A percentile compares a stretch with the other conserved stretches of the same genome.
Evolutionary conservation across 2,113 vertebrate species (phyloP).

Genomic region (Ivindomyrus marchei): DNA sequence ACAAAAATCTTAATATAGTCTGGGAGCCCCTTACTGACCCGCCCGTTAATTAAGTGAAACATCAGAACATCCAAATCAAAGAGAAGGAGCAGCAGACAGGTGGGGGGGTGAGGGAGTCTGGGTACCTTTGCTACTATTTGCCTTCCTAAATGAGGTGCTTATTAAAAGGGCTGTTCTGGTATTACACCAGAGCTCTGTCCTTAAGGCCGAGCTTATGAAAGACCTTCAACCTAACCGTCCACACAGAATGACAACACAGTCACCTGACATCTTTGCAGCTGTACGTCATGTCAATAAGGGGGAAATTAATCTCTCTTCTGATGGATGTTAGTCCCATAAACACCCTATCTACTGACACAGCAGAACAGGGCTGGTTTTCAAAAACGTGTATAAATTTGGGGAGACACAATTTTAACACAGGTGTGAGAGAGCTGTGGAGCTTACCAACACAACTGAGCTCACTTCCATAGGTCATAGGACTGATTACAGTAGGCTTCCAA

Average conservation of each 20-base stretch:
- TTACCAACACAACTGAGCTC: background rate
- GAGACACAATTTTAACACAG: background rate
- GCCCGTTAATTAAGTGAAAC: background rate
- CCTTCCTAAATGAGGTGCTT: background rate
- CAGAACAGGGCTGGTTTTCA: background rate
- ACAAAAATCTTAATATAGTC: background rate
- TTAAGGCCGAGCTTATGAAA: background rate
- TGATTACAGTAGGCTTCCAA: background rate
- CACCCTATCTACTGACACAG: background rate
- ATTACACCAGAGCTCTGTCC: background rate
- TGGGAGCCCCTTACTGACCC: background rate
- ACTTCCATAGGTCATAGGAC: background rate
- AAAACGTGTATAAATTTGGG: background rate
- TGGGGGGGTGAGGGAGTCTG: background rate
- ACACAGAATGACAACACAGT: background rate
- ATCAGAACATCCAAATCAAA: background rate
- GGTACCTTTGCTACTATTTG: background rate
- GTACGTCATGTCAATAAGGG: background rate
- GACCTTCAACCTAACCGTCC: background rate
- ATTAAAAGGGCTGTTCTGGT: background rate
- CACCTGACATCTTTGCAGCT: background rate
- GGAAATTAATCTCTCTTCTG: background rate
- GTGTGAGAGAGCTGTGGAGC: background rate
- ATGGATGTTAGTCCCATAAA: background rate
- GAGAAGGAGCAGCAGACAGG: background rate